Conservation (phyloP, 35 echinoderm and acorn worm genomes). For the Anneissia japonica region DNA sequence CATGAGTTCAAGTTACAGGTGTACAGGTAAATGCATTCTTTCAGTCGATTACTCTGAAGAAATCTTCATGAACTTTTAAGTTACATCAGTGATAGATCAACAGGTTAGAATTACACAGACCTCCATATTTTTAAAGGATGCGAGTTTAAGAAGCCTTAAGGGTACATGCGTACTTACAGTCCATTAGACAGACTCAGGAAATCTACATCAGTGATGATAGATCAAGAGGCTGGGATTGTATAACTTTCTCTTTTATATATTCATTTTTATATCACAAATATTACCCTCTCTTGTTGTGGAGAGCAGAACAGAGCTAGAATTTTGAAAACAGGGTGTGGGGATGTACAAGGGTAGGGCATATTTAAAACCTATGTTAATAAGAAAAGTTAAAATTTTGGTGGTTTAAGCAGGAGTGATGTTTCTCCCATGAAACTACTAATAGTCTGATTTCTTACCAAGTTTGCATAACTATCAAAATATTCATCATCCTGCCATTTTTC, state of each 20-base stretch:
- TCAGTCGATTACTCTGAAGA: no score
- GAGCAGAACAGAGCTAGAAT: not conserved
- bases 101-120: no score
- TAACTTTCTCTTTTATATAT: no score
- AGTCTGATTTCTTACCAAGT: conserved; percentile 36
- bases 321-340: not conserved
- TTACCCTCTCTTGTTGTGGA: not conserved
- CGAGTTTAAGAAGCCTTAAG: no score
- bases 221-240: no score
- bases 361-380: not conserved
- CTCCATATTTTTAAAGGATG: no score
- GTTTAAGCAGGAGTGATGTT: no score
- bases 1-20: not conserved
- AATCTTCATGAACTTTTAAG: no score
- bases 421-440: not conserved
- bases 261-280: not conserved
- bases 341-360: not conserved
- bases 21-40: not conserved
- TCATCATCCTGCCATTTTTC: conserved; percentile 70
- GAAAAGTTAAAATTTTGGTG: not conserved
- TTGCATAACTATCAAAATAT: conserved; percentile 74
- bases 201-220: no score
- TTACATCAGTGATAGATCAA: no score
- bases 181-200: no score
- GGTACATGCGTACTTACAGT: no score